Evolutionary conservation across 2,113 vertebrate genomes (phyloP), one percentile per base, ranked within the genome.

Genomic region (Nibea albiflora): DNA sequence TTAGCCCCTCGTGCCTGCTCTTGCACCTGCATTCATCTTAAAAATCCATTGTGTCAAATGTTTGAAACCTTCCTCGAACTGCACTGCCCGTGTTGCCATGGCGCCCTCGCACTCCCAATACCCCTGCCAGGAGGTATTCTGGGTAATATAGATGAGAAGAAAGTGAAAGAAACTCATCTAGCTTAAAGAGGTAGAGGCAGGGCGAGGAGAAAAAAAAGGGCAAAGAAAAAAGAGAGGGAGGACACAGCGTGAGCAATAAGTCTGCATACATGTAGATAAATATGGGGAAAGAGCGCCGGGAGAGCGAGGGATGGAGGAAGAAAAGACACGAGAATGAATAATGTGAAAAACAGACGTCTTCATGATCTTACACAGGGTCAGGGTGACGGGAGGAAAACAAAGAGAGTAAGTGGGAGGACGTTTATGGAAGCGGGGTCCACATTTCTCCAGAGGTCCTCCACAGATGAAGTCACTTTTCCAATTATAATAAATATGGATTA

Each of bases 191-290:
- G 62, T 50, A 83, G 64, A 5, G 26, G 28, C 19, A 2, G 52
- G 20, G 62, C 4, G 31, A 47, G 28, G n/a, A 5, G 5, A 3
- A 64, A 65, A 56, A 78, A 20, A 50, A 70, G 16, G 15, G 49
- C 65, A 66, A 26, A 73, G 15, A n/a, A 24, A 62, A 70, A 58
- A 72, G 61, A 5, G 22, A 66, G 52, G 67, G 60, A 58, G 60
- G 28, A 24, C 10, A 66, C 57, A 63, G 22, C 7, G 53, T 0
- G 8, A 68, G 73, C 77, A 84, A 86, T 66, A 81, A 7, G 85
- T 89, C 77, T 87, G 80, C 50, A 60, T 11, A 53, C 4, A 20
- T 46, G 26, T 10, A 77, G 84, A 85, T 87, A 73, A 71, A 67
- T 39, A 28, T 19, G 72, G 35, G 35, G 64, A 11, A 46, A 39